phyloP scores from a whole-genome alignment of 2,888 invertebrate species.

The Escarpia spicata region DNA sequence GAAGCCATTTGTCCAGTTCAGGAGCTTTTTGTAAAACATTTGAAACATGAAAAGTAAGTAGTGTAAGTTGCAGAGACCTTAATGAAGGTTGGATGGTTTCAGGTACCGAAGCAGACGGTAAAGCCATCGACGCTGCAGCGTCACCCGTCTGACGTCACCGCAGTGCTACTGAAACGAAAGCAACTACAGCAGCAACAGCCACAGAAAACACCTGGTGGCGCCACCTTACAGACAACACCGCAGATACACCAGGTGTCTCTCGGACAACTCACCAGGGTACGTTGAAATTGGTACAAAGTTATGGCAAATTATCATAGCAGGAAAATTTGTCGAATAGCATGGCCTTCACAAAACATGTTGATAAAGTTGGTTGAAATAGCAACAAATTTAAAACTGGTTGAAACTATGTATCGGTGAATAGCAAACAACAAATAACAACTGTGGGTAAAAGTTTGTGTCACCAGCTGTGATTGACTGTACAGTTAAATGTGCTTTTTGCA shows the following conservation, averaged over 20 bases:
- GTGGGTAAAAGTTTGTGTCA: neutral
- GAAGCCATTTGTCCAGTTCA: neutral
- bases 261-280: slow-evolving; percentile 29
- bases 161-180: slow-evolving; percentile 72
- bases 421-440: neutral
- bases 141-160: slow-evolving; percentile 70
- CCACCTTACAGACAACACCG: slow-evolving; percentile 40
- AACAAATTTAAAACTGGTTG: neutral
- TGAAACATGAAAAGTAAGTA: neutral
- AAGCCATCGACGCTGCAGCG: slow-evolving; percentile 21
- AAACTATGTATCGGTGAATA: neutral
- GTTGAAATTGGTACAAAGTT: neutral
- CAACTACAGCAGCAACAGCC: slow-evolving; percentile 41
- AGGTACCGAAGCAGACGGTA: slow-evolving; percentile 30
- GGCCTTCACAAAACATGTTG: neutral
- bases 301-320: neutral
- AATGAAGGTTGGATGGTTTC: neutral
- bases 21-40: neutral
- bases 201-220: slow-evolving; percentile 28
- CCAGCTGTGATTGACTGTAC: too few species aligned
- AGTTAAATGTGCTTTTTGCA: neutral
- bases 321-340: neutral
- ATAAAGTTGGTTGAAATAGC: neutral
- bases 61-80: neutral
- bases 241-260: slow-evolving; percentile 52